Evolutionary conservation across 2,888 invertebrate species (phyloP).

Genomic region (Sarcophaga caerulescens): DNA sequence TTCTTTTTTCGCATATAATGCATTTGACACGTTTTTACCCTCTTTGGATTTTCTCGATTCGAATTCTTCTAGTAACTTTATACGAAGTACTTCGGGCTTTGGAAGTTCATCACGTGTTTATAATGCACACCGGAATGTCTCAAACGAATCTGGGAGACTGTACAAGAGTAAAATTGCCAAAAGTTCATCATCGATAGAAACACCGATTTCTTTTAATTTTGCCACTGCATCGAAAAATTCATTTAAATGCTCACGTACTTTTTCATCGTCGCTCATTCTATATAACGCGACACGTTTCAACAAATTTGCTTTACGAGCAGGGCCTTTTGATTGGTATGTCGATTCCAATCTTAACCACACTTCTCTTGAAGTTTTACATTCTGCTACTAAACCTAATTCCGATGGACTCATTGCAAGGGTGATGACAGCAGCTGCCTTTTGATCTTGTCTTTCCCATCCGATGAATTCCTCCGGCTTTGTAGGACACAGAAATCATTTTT

Average conservation of each 20-base stretch:
- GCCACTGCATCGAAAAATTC: slow-evolving; percentile 77
- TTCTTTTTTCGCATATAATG: slow-evolving; percentile 45
- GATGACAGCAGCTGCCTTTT: slow-evolving; percentile 69
- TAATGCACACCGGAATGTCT: slow-evolving; percentile 76
- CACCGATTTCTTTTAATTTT: slow-evolving; percentile 75
- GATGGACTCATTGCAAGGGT: slow-evolving; percentile 67
- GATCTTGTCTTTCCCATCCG: slow-evolving; percentile 56
- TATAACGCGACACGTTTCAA: slow-evolving; percentile 76
- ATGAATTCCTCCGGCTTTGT: neutral
- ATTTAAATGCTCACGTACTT: slow-evolving; percentile 75
- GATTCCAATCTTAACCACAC: slow-evolving; percentile 77
- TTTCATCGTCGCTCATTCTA: slow-evolving; percentile 74
- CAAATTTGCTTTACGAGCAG: slow-evolving; percentile 78
- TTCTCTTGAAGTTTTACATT: slow-evolving; percentile 72
- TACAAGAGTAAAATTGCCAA: slow-evolving; percentile 75
- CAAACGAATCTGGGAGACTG: slow-evolving; percentile 73
- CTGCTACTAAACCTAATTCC: slow-evolving; percentile 73
- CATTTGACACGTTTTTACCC: slow-evolving; percentile 47
- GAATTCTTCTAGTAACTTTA: slow-evolving; percentile 68
- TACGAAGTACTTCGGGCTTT: slow-evolving; percentile 64
- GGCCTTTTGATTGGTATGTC: slow-evolving; percentile 78
- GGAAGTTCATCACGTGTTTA: slow-evolving; percentile 74
- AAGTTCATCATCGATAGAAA: slow-evolving; percentile 74
- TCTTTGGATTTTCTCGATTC: slow-evolving; percentile 65
- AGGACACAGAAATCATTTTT: slow-evolving; percentile 60